Percentiles rank a stretch among this genome's conserved stretches.
These are phyloP conservation scores for Eilema griseolum DNA, from an alignment of 2,888 invertebrate species.

Conservation along the genomic window DNA sequence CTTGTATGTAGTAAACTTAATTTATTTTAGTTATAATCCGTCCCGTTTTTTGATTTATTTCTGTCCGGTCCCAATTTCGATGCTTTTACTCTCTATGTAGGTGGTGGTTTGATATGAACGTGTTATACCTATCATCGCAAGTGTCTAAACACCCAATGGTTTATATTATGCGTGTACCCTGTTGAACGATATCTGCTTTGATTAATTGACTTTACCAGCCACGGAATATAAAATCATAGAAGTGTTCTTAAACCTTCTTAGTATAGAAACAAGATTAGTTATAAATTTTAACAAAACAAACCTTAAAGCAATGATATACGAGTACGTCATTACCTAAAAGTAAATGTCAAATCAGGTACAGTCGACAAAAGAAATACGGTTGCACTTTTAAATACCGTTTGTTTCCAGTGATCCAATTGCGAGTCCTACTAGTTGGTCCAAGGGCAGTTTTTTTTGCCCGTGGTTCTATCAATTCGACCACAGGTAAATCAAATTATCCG, in stretches of 20 bases:
- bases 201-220: not conserved
- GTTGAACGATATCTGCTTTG: not conserved
- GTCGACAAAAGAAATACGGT: no score
- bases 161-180: not conserved
- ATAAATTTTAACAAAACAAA: no score
- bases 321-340: no score
- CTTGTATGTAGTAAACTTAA: slow-evolving; percentile 59
- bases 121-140: slow-evolving; percentile 9
- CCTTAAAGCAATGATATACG: no score
- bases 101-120: slow-evolving; percentile 34
- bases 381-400: no score
- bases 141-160: slow-evolving; percentile 5
- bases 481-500: no score
- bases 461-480: no score
- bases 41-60: slow-evolving; percentile 39
- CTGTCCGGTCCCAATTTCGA: slow-evolving; percentile 31
- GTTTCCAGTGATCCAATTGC: no score
- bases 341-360: no score
- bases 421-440: no score
- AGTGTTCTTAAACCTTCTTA: not conserved
- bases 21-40: slow-evolving; percentile 40
- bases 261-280: not conserved
- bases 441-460: no score
- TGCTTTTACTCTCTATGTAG: slow-evolving; percentile 41
- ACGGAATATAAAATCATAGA: not conserved